Percentiles rank a stretch among this genome's conserved stretches.
These are phyloP conservation scores for Apodemus agrarius DNA, from an alignment of 2,797 vertebrate genomes.

Conservation along the genomic window DNA sequence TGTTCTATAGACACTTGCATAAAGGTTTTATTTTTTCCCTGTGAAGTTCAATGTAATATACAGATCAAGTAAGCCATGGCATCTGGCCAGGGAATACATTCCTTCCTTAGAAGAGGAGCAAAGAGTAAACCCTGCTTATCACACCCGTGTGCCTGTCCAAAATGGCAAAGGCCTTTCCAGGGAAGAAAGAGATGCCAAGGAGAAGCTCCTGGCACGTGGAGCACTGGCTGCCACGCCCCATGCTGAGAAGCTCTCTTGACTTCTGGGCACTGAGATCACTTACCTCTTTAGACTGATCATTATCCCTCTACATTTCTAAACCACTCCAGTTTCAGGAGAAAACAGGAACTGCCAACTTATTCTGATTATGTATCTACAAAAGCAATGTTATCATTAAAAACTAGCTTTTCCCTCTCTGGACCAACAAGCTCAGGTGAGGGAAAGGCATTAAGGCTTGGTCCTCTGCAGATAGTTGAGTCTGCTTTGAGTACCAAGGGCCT, in stretches of 20 bases:
- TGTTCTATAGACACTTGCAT: neutral
- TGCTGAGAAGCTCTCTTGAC: accelerated
- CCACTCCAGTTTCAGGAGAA: neutral
- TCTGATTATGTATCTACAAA: neutral
- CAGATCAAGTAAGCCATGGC: neutral
- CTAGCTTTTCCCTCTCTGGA: neutral
- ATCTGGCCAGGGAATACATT: neutral
- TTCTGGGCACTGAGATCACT: neutral
- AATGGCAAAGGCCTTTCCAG: neutral
- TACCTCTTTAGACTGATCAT: neutral
- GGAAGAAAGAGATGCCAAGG: neutral
- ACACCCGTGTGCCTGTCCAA: neutral
- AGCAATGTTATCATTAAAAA: neutral
- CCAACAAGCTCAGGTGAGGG: neutral
- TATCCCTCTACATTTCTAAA: neutral
- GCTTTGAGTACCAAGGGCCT: neutral
- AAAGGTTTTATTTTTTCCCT: neutral
- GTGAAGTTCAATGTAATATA: neutral
- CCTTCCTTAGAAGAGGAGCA: neutral
- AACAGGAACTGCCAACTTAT: neutral
- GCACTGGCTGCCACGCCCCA: neutral
- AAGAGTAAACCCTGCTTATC: neutral
- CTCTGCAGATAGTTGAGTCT: neutral
- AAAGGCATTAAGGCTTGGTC: neutral
- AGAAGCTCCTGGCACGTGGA: neutral